phyloP scores from a whole-genome alignment of 2,888 invertebrate species.

The Lottia gigantea region DNA sequence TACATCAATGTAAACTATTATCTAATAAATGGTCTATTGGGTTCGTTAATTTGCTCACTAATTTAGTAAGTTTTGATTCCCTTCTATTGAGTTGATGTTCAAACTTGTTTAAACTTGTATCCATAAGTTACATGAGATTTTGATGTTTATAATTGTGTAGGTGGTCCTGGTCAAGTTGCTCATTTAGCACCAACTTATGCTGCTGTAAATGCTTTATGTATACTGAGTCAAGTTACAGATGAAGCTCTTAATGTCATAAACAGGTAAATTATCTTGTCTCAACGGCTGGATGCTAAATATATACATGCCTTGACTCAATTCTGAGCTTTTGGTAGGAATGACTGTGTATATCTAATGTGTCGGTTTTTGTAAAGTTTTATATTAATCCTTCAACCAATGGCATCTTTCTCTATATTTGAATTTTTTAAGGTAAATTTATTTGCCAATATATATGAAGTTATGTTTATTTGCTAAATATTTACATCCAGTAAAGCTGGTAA shows the following conservation, averaged over 20 bases:
- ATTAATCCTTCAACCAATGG: too few relatives aligned
- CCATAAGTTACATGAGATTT: background rate
- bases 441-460: background rate
- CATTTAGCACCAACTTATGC: conserved; percentile 98
- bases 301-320: too few relatives aligned
- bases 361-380: too few relatives aligned
- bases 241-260: conserved; percentile 90
- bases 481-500: background rate
- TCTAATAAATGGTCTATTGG: too few relatives aligned
- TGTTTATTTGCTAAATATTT: background rate
- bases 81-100: background rate
- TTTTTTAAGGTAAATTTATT: background rate
- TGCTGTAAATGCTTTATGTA: conserved; percentile 91
- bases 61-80: background rate
- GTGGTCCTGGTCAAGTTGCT: conserved; percentile 91
- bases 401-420: too few relatives aligned
- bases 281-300: too few relatives aligned
- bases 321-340: too few relatives aligned
- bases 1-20: too few relatives aligned
- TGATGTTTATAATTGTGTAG: conserved; percentile 72
- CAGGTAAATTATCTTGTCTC: conserved; percentile 71
- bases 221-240: conserved; percentile 77
- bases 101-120: background rate
- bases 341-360: too few relatives aligned
- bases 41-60: too few relatives aligned